Conservation (phyloP, 1,140 invertebrate genomes). For the Brachionus sp. region DNA sequence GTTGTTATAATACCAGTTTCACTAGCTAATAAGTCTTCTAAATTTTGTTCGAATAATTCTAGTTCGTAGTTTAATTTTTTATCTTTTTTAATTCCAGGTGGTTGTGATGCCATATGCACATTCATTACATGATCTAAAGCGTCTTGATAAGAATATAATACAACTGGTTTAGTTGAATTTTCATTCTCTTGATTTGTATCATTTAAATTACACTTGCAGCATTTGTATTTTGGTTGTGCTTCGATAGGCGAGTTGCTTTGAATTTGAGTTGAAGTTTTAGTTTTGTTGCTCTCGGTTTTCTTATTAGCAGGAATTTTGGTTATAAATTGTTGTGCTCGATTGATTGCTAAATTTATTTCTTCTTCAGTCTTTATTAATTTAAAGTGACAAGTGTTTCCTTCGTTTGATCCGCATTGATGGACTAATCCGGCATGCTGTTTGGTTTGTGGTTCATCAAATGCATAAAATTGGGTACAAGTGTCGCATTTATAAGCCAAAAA, state of each 20-base stretch:
- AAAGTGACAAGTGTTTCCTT: slow-evolving; percentile 19
- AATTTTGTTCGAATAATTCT: slow-evolving; percentile 43
- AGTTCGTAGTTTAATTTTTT: slow-evolving; percentile 33
- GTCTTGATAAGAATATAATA: slow-evolving; percentile 29
- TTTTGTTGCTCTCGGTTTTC: not conserved
- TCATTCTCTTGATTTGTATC: not conserved
- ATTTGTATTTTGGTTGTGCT: slow-evolving; percentile 43
- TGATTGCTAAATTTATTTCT: slow-evolving; percentile 41
- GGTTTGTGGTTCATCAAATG: slow-evolving; percentile 41
- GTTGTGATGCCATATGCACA: slow-evolving; percentile 29
- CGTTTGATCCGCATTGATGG: slow-evolving; percentile 4
- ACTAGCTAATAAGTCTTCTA: slow-evolving; percentile 31
- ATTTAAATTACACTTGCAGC: not conserved
- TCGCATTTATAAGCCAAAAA: slow-evolving; percentile 46
- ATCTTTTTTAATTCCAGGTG: slow-evolving; percentile 8
- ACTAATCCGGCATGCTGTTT: slow-evolving; percentile 37
- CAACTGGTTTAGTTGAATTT: not conserved
- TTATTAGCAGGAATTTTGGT: slow-evolving; percentile 23
- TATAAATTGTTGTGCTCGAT: slow-evolving; percentile 35
- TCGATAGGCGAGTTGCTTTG: not conserved
- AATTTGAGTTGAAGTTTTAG: not conserved
- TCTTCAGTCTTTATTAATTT: slow-evolving; percentile 44
- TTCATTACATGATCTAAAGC: slow-evolving; percentile 39
- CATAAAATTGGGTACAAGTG: slow-evolving; percentile 35
- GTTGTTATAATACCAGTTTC: slow-evolving; percentile 11